Evolutionary conservation across 35 echinoderm and acorn worm genomes (phyloP).

Genomic region (Strongylocentrotus purpuratus): DNA sequence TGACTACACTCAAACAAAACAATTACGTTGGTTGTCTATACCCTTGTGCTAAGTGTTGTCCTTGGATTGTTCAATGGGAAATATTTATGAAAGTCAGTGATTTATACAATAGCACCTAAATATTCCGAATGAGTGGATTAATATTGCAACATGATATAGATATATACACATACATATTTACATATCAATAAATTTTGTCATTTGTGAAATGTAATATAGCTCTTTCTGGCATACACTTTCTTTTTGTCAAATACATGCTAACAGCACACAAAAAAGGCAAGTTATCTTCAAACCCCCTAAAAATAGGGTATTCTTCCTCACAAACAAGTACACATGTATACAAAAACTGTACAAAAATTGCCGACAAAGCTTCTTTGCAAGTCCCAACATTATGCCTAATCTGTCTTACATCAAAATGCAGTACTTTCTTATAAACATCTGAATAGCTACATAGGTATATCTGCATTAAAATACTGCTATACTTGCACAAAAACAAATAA

Average conservation of each 20-base stretch:
- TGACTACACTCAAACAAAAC: background rate
- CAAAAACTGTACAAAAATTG: conserved; percentile 13
- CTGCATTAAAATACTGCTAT: background rate
- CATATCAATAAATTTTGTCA: conserved; percentile 8
- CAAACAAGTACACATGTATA: background rate
- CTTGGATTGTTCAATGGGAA: background rate
- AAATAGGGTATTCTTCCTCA: background rate
- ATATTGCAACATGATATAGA: conserved; percentile 37
- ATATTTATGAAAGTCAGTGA: background rate
- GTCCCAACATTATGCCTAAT: background rate
- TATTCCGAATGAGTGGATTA: conserved; percentile 34
- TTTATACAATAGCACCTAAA: conserved; percentile 44
- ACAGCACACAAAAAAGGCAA: conserved; percentile 8
- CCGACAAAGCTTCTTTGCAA: background rate
- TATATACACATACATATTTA: conserved; percentile 21
- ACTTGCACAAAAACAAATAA: background rate
- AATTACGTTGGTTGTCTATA: background rate
- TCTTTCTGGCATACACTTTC: background rate
- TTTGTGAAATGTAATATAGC: conserved; percentile 12
- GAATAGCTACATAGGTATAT: background rate
- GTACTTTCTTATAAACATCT: background rate
- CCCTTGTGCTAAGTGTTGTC: background rate
- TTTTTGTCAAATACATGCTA: background rate
- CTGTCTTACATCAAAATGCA: background rate
- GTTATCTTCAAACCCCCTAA: background rate